Conservation (phyloP, 2,797 vertebrate species). For the Ptychadena robeensis region DNA sequence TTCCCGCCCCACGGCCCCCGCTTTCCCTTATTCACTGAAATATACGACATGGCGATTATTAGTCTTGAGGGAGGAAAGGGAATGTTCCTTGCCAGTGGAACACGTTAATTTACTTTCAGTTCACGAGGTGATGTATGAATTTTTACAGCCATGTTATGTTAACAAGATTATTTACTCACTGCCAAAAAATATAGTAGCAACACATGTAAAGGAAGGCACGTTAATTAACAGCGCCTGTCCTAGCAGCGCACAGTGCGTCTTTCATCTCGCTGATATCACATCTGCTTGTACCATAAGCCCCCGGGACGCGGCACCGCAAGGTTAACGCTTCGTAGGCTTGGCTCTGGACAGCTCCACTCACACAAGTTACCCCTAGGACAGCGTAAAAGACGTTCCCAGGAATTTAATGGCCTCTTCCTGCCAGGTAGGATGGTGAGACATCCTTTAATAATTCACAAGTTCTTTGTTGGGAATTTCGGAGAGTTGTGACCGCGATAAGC, state of each 20-base stretch:
- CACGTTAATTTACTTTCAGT: slow-evolving; percentile 51
- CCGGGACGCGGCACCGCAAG: not conserved
- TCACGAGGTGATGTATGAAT: slow-evolving; percentile 56
- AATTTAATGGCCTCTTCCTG: slow-evolving; percentile 2
- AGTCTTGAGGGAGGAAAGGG: slow-evolving; percentile 38
- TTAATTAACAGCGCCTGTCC: slow-evolving; percentile 43
- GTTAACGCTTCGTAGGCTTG: not conserved
- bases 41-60: slow-evolving; percentile 53
- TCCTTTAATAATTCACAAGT: slow-evolving; percentile 34
- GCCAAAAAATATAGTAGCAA: slow-evolving; percentile 51
- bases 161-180: slow-evolving; percentile 54
- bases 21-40: slow-evolving; percentile 52
- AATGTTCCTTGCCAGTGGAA: slow-evolving; percentile 38
- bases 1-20: not conserved
- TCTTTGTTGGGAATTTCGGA: slow-evolving; percentile 30
- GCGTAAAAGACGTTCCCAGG: slow-evolving; percentile 26
- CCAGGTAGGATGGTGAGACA: slow-evolving; percentile 25
- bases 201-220: slow-evolving; percentile 46
- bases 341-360: not conserved
- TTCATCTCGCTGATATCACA: slow-evolving; percentile 42
- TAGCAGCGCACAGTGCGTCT: not conserved
- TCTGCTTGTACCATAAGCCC: slow-evolving; percentile 31
- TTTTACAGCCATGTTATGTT: slow-evolving; percentile 55
- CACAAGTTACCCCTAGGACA: slow-evolving; percentile 24
- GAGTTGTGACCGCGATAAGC: slow-evolving; percentile 21